A percentile compares a stretch with the other conserved stretches of the same genome.
Conservation (phyloP, 1,140 invertebrate genomes). For the Pseudomyrmex sp. region DNA sequence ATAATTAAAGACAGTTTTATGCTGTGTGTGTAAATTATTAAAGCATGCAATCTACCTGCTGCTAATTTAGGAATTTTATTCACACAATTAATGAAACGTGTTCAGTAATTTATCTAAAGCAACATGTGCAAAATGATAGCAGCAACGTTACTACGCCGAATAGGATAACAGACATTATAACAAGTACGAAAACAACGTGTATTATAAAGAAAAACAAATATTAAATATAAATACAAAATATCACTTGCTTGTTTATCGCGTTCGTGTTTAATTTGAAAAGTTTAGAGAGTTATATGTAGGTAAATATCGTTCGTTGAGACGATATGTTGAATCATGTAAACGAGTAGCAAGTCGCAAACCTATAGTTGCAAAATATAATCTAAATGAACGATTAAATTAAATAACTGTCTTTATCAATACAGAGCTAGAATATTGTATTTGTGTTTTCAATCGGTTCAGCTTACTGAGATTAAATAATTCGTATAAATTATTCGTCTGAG, state of each 20-base stretch:
- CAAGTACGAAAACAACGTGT: not conserved
- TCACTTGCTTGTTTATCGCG: not conserved
- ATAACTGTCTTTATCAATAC: not conserved
- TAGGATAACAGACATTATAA: slow-evolving; percentile 31
- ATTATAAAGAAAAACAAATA: not conserved
- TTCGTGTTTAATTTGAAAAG: slow-evolving; percentile 31
- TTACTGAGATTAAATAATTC: not conserved
- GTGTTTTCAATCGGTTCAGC: not conserved
- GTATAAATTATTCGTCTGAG: not conserved
- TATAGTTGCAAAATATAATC: slow-evolving; percentile 13
- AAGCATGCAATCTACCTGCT: not conserved
- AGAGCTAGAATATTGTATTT: not conserved
- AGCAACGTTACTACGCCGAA: not conserved
- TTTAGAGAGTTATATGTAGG: slow-evolving; percentile 11
- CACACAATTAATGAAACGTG: slow-evolving; percentile 2
- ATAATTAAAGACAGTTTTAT: not conserved
- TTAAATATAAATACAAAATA: slow-evolving; percentile 26
- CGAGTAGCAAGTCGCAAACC: not conserved
- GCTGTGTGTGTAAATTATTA: not conserved
- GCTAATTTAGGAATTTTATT: not conserved
- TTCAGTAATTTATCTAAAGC: not conserved
- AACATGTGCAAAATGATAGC: slow-evolving; percentile 13
- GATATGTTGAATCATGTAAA: slow-evolving; percentile 18
- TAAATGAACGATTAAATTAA: slow-evolving; percentile 22
- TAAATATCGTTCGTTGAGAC: slow-evolving; percentile 25